Conservation (phyloP, 2,797 vertebrate genomes). For the Sarcophilus harrisii region DNA sequence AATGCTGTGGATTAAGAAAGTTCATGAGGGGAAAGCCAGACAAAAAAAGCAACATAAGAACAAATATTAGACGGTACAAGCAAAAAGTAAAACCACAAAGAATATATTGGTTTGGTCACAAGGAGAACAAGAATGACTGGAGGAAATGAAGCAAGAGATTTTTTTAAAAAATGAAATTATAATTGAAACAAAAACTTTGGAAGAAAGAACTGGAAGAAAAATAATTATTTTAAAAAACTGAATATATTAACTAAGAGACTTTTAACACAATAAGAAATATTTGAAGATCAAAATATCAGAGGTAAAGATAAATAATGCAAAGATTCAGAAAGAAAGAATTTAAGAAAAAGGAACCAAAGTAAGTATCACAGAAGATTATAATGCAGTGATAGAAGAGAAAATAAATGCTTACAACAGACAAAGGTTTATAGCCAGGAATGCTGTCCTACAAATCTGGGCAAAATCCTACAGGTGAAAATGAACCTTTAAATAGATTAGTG, state of each 20-base stretch:
- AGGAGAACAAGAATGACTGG: not conserved
- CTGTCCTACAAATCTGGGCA: not conserved
- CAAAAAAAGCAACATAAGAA: not conserved
- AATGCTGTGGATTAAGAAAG: not conserved
- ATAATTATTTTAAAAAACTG: not conserved
- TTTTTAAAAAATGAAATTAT: not conserved
- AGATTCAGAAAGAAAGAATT: not conserved
- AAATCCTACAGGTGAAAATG: not conserved
- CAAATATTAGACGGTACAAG: not conserved
- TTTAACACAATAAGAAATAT: not conserved
- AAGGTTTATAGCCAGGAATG: not conserved
- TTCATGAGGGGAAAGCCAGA: too few species aligned
- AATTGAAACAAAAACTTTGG: not conserved
- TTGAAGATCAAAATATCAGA: not conserved
- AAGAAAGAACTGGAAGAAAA: not conserved
- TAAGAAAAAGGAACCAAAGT: not conserved
- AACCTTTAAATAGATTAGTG: not conserved
- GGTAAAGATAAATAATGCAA: not conserved
- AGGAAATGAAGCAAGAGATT: not conserved
- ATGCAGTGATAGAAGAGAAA: not conserved
- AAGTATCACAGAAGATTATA: not conserved
- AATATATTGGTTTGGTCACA: not conserved
- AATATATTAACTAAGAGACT: not conserved
- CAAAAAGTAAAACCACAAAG: not conserved
- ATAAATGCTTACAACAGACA: not conserved